These are phyloP conservation scores for Lycophotia porphyrea DNA, from an alignment of 2,888 invertebrate genomes.

Conservation along the genomic window DNA sequence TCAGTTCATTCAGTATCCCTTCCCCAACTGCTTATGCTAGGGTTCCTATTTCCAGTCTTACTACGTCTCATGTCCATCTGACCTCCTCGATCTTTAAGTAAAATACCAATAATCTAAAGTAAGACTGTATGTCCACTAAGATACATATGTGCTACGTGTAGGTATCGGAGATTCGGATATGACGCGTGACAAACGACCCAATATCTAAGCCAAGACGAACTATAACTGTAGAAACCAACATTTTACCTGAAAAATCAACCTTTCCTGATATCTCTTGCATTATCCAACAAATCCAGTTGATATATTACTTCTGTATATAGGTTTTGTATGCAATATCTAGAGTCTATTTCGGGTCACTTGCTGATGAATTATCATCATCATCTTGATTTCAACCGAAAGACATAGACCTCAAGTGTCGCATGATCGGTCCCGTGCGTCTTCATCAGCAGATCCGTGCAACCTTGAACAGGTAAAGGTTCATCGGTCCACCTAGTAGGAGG, in stretches of 20 bases:
- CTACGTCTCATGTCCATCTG: not conserved
- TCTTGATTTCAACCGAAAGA: no score
- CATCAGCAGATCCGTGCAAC: no score
- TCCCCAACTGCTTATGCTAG: not conserved
- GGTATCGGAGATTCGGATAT: not conserved
- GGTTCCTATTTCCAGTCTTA: not conserved
- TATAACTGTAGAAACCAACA: not conserved
- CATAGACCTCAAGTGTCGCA: no score
- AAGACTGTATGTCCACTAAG: not conserved
- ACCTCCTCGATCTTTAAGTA: not conserved
- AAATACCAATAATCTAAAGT: constrained; percentile 1
- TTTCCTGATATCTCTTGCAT: not conserved
- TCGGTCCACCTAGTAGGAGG: no score
- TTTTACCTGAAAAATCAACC: not conserved
- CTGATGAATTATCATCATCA: no score
- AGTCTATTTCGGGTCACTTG: not conserved
- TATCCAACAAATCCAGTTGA: not conserved
- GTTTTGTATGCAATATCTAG: not conserved
- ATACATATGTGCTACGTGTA: not conserved
- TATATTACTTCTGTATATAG: not conserved
- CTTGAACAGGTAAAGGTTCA: no score
- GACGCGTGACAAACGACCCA: constrained; percentile 17
- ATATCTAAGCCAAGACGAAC: constrained; percentile 6
- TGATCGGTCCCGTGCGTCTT: no score
- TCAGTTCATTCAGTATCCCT: not conserved